Percentiles rank a stretch among this genome's conserved stretches.
These are phyloP conservation scores for Rhabditoides inermis DNA, from an alignment of 2,888 invertebrate genomes.

Conservation along the genomic window DNA sequence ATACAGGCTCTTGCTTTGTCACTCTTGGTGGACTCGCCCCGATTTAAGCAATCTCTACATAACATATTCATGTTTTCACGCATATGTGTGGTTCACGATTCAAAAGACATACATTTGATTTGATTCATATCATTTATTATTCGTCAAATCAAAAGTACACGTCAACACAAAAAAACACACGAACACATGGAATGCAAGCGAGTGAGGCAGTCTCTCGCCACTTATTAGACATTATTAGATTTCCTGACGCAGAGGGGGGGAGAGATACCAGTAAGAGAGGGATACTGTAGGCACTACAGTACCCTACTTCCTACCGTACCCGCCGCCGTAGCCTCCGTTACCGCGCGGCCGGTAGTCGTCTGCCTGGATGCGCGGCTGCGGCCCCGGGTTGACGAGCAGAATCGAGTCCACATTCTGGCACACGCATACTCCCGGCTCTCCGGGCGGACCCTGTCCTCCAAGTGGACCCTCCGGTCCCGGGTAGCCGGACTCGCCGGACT, in stretches of 20 bases:
- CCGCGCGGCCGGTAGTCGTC: conserved; percentile 22
- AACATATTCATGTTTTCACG: no score
- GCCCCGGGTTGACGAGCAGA: conserved; percentile 47
- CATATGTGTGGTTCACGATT: no score
- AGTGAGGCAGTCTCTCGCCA: no score
- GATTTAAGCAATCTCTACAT: no score
- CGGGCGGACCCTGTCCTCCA: conserved; percentile 27
- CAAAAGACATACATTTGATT: no score
- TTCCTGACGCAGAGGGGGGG: no score
- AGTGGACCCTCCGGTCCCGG: conserved; percentile 47
- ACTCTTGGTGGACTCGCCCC: no score
- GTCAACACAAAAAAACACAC: neutral
- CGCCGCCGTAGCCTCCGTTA: conserved; percentile 9
- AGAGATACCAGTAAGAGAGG: no score
- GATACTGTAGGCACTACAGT: neutral
- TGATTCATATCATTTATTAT: no score
- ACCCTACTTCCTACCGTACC: conserved; percentile 11
- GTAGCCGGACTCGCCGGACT: conserved; percentile 46
- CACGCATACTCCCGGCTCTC: conserved; percentile 47
- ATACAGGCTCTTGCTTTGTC: no score
- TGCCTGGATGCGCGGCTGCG: conserved; percentile 42
- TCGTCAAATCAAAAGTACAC: neutral
- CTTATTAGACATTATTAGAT: no score
- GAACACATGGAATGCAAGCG: neutral
- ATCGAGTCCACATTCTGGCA: conserved; percentile 52